Base-by-base conservation (phyloP, 2,888 invertebrate species). In the Cylloceria caligata region DNA sequence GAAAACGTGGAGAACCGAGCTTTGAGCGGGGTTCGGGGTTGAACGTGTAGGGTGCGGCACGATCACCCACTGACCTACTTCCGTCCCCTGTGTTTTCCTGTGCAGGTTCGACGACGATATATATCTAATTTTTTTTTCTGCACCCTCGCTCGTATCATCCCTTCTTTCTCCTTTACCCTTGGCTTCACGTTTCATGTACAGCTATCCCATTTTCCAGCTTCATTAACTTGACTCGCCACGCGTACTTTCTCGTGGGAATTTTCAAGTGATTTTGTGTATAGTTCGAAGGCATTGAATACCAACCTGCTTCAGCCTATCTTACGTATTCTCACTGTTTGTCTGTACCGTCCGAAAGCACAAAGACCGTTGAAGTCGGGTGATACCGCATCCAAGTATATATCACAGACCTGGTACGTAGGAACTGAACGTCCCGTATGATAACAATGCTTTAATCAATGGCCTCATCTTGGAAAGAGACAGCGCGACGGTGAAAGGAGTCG, bases 61-160 rank as follows among this genome's bases (percentile, higher is more conserved):
- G 88, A 91, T 90, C 90, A 90, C 91, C 91, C 89, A 90, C 88
- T 91, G 91, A 86, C 91, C 91, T 88, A 91, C 86, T 87, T 86
- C 84, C 65, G 81, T 72, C 84, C 79, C 77, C 83, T 60, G 73
- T 81, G 49, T 81, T 76, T 65, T 73, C 75, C 80, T 80, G 69
- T 83, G 80, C 84, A 84, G 84, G 84, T 84, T 81, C 74, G 55
- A 36, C 57, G 7, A 24, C 69, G 52, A 62, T 68, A 45, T 34
- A 0, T 39, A 42, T 55, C 24, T 39, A 42, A 42, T 60, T 45
- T 68, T 72, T 75, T 64, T 69, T 52, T 49, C 21, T 0, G 7
- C 19, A 11, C 36, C 36, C 36, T 42, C 65, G 27, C 5, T 19
- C 24, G 36, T 47, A 62, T 64, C 39, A 57, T 21, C 24, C 16